Base-by-base conservation (phyloP, 2,888 invertebrate species). In the Brassicogethes aeneus region DNA sequence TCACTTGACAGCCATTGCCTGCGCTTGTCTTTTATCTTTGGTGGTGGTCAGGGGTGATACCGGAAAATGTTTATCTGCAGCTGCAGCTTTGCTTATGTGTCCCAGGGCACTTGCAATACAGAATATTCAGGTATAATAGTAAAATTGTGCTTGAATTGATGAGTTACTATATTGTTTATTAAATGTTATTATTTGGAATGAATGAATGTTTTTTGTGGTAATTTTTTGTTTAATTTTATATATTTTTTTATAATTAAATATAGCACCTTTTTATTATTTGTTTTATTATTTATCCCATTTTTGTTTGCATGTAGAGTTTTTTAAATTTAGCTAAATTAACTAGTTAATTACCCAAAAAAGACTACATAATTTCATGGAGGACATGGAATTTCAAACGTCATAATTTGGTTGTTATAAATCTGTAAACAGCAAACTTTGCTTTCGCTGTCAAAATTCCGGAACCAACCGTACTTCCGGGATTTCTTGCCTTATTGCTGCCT, bases 31-130 rank as follows among this genome's bases (percentile, higher is more conserved):
- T 5, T 75, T 96, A 39, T 90, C 93, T 40, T 72, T 97, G 44
- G 90, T 92, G 10, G 88, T 96, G 36, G 94, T 95, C 1, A 75
- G 89, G 40, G 97, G 96, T 2, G 90, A 94, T 64, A 90, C 94
- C 7, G 92, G 92, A 44, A 85, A 91, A 59, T 80, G 91, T 55
- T 73, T 96, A 3, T 82, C 84, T 54, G 91, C 95, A 3, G 79
- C 90, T 29, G 83, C 90, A 2, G 86, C 91, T 16, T 74, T 95
- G 48, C 75, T 92, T 33, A 93, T 93, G 86, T 87, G 88, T 39
- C 80, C 87, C 0, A 73, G 83, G 52, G 74, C 79, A 36, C 70
- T 91, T 15, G 82, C 87, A 2, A 74, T 82, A 39, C 91, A 91
- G 70, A 79, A 82, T 61, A 82, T 94, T 50, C 81, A 85, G 72